A percentile compares a stretch with the other conserved stretches of the same genome.
Evolutionary conservation across 1,140 invertebrate genomes (phyloP).

Genomic region (Aethina tumida): DNA sequence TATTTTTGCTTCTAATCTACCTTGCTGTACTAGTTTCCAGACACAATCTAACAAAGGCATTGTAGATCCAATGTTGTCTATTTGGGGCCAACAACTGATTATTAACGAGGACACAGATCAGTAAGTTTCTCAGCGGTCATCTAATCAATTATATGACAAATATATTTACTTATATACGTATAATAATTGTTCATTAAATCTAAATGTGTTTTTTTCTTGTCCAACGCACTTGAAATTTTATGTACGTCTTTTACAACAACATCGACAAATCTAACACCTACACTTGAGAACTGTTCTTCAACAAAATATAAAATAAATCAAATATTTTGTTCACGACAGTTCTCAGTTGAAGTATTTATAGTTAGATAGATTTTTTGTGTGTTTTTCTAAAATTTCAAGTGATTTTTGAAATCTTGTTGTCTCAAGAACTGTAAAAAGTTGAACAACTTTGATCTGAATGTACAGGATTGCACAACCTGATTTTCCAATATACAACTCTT

Average conservation of each 20-base stretch:
- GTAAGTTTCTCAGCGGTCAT: conserved; percentile 53
- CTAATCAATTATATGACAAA: background rate
- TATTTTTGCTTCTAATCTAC: conserved; percentile 33
- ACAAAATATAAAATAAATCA: too few relatives aligned
- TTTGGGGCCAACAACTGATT: conserved; percentile 94
- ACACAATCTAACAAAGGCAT: conserved; percentile 87
- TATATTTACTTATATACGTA: background rate
- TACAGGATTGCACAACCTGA: too few relatives aligned
- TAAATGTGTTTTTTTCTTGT: background rate
- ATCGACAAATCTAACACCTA: too few relatives aligned
- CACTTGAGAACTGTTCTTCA: too few relatives aligned
- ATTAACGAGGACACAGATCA: conserved; percentile 91
- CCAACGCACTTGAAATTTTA: background rate
- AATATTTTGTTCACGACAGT: too few relatives aligned
- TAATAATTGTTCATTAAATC: conserved; percentile 2
- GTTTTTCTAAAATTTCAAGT: too few relatives aligned
- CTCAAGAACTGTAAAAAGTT: too few relatives aligned
- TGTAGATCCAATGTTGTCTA: conserved; percentile 93
- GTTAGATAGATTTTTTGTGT: too few relatives aligned
- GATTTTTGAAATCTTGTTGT: too few relatives aligned
- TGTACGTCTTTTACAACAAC: background rate
- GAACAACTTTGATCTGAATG: too few relatives aligned
- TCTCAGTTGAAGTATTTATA: too few relatives aligned
- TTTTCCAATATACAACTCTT: too few relatives aligned
- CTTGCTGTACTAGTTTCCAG: conserved; percentile 71